Evolutionary conservation across 30 jellyfish, hydroid and myxozoan genomes (phyloP), one percentile per base, ranked within the genome.

Genomic region (Aurelia sp.): DNA sequence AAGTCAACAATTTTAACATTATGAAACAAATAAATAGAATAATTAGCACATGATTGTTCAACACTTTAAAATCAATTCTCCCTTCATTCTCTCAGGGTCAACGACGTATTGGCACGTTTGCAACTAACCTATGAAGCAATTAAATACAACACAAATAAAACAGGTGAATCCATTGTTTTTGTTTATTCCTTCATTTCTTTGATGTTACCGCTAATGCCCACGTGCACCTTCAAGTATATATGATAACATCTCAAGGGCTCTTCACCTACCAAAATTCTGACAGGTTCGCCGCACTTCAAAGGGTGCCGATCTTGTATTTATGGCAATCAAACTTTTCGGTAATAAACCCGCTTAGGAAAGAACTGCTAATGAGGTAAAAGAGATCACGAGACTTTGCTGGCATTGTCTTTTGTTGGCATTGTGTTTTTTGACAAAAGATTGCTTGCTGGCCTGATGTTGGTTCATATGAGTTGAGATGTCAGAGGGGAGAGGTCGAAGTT

Each of bases 191-290:
- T 21, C 31, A 6, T 61, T 62, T 33, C 86, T 76, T 76, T 76
- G 86, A 76, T 51, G 63, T 31, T 76, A 77, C 86, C 86, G 86
- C 63, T 50, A 62, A 55, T 18, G 65, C 40, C 83, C 86, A 76
- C 76, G 86, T 76, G 75, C 55, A 3, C 41, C 15, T 58, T 4
- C 60, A 6, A 11, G 40, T 44, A 12, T 76, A 55, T 37, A 47
- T 60, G 86, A 76, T 76, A 76, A 76, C 66, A 60, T 76, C 86
- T 76, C 22, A 76, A 76, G 86, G 55, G 86, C 41, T 37, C 86
- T 76, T 60, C 60, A 76, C n/a, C 65, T 6, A 76, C 86, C 86
- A 11, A 61, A 20, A 76, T 64, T 57, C 44, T 60, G 86, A 44
- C 86, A 76, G 86, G 86, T 76, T 76, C 63, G 31, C 19, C 13